Conservation (phyloP, 2,113 vertebrate species). For the Paramisgurnus dabryanus region DNA sequence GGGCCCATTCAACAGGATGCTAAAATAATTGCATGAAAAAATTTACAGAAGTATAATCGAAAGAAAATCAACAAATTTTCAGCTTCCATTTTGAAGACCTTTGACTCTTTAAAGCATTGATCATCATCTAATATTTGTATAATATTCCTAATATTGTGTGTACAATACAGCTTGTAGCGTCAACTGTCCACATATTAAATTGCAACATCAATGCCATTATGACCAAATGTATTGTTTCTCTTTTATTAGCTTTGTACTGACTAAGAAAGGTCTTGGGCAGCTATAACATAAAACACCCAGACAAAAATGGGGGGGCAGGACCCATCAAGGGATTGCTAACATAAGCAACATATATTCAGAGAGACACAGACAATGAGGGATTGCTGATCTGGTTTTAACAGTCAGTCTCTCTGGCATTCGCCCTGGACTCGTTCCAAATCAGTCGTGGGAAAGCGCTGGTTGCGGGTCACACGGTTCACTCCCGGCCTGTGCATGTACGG, state of each 20-base stretch:
- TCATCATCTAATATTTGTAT: neutral
- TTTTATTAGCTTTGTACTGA: neutral
- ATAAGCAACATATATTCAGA: conserved; percentile 18
- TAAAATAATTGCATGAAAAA: too few relatives aligned
- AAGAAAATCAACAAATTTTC: too few relatives aligned
- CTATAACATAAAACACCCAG: conserved; percentile 9
- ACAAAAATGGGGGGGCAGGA: conserved; percentile 4
- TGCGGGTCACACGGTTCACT: conserved; percentile 57
- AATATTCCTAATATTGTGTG: too few relatives aligned
- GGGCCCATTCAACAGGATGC: too few relatives aligned
- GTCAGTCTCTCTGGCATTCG: conserved; percentile 37
- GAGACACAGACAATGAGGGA: conserved; percentile 34
- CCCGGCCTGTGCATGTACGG: conserved; percentile 54
- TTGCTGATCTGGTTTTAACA: conserved; percentile 46
- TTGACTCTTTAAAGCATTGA: too few relatives aligned
- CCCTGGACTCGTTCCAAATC: conserved; percentile 56
- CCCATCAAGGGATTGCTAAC: neutral
- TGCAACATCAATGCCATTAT: neutral
- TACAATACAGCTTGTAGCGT: neutral
- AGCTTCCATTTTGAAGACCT: neutral
- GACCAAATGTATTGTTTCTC: neutral
- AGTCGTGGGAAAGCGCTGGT: conserved; percentile 71
- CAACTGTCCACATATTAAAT: neutral
- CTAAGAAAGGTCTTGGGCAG: neutral
- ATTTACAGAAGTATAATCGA: too few relatives aligned